These are phyloP conservation scores for Oryzaephilus surinamensis DNA, from an alignment of 1,140 invertebrate genomes.

Conservation along the genomic window DNA sequence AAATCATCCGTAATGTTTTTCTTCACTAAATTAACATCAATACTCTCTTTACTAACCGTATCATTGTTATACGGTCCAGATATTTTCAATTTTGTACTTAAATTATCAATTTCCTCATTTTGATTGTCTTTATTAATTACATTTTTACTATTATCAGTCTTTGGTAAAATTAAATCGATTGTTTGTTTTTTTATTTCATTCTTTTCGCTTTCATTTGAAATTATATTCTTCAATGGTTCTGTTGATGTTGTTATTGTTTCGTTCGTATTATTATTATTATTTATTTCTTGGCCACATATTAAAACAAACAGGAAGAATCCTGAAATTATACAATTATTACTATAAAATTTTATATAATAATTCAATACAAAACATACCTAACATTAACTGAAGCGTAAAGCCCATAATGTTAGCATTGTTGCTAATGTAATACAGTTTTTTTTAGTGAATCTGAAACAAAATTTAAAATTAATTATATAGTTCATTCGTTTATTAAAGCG, in stretches of 20 bases:
- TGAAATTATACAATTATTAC: slow-evolving; percentile 3
- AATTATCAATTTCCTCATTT: slow-evolving; percentile 13
- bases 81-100: slow-evolving; percentile 9
- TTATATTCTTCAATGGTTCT: not conserved
- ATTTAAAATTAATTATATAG: not conserved
- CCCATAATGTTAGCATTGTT: slow-evolving; percentile 30
- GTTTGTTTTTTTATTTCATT: slow-evolving; percentile 1
- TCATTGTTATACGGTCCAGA: slow-evolving; percentile 4
- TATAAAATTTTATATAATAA: not conserved
- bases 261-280: not conserved
- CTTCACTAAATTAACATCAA: no score
- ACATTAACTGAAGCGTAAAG: slow-evolving; percentile 26
- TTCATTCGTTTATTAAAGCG: no score
- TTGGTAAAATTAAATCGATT: slow-evolving; percentile 11
- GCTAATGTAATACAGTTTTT: slow-evolving; percentile 7
- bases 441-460: slow-evolving; percentile 22
- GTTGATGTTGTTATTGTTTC: not conserved
- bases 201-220: not conserved
- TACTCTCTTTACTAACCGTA: no score
- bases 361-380: slow-evolving; percentile 24
- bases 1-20: no score
- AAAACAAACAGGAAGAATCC: slow-evolving; percentile 13
- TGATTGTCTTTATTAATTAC: slow-evolving; percentile 12
- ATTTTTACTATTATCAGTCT: slow-evolving; percentile 16
- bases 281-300: slow-evolving; percentile 6